phyloP scores from a whole-genome alignment of 2,888 invertebrate genomes.

The Drosophila cognata region DNA sequence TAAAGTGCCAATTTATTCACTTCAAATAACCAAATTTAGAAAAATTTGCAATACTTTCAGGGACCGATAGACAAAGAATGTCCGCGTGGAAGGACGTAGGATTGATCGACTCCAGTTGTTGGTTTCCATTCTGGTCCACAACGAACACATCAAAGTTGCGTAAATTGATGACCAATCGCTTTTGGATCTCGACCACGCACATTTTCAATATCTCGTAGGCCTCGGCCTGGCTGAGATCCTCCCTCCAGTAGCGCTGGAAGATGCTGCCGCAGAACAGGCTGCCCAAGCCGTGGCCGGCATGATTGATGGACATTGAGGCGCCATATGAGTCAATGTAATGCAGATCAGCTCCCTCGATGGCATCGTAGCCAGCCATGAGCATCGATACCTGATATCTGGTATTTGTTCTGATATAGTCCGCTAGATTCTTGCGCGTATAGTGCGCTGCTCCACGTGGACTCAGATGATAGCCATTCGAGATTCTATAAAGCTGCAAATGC shows the following conservation, averaged over 20 bases:
- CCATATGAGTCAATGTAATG: conserved; percentile 98
- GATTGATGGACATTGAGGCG: conserved; percentile 93
- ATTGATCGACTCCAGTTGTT: conserved; percentile 89
- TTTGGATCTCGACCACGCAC: conserved; percentile 95
- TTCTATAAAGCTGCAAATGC: conserved; percentile 98
- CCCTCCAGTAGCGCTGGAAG: conserved; percentile 94
- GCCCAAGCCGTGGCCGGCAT: conserved; percentile 97
- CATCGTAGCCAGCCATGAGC: conserved; percentile 88
- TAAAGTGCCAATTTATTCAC: background rate
- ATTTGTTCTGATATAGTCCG: conserved; percentile 94
- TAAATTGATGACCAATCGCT: conserved; percentile 94
- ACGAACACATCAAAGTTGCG: conserved; percentile 95
- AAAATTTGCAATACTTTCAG: conserved; percentile 10
- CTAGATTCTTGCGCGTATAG: conserved; percentile 95
- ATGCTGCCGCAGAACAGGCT: conserved; percentile 95
- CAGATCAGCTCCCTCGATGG: conserved; percentile 92
- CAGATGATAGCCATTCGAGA: conserved; percentile 97
- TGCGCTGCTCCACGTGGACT: conserved; percentile 95
- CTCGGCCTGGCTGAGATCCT: conserved; percentile 90
- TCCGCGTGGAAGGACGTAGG: conserved; percentile 49
- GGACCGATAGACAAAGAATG: conserved; percentile 21
- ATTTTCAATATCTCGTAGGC: conserved; percentile 93
- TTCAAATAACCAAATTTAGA: background rate
- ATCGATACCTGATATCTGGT: conserved; percentile 85
- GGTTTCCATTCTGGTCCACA: conserved; percentile 93